These are phyloP conservation scores for Sebastes oblongus DNA, from an alignment of 2,797 vertebrate genomes.

Conservation along the genomic window DNA sequence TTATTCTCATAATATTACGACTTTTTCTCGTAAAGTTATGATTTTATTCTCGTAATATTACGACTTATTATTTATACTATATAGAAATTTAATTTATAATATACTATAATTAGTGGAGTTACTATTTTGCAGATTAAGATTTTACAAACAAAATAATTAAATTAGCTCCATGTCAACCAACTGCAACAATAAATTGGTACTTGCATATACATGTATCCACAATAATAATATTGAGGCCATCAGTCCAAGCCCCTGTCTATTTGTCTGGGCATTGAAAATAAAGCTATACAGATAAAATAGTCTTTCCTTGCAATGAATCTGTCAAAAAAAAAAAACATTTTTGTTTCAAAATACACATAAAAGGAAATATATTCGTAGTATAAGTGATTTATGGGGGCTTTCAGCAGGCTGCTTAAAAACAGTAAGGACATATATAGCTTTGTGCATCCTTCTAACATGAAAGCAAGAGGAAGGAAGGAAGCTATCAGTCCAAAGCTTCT, in stretches of 20 bases:
- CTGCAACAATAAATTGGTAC: not conserved
- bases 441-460: conserved; percentile 33
- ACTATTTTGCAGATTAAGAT: not conserved
- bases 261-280: not conserved
- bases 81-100: not conserved
- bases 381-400: not conserved
- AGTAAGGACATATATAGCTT: not conserved
- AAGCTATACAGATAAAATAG: not conserved
- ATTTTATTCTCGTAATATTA: too few species aligned
- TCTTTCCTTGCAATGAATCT: not conserved
- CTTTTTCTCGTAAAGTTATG: too few species aligned
- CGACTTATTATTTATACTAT: not conserved
- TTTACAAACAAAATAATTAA: not conserved
- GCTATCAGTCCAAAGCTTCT: conserved; percentile 35
- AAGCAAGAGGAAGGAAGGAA: conserved; percentile 56
- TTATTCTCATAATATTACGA: too few species aligned
- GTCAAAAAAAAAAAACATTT: fast-evolving
- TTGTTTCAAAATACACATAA: not conserved
- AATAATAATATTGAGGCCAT: not conserved
- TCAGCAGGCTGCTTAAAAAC: conserved; percentile 20
- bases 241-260: not conserved
- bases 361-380: not conserved
- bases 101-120: not conserved
- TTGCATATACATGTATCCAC: not conserved
- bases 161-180: not conserved